Percentiles rank a stretch among this genome's conserved stretches.
phyloP scores from a whole-genome alignment of 2,797 vertebrate species.

The Megaceryle alcyon region DNA sequence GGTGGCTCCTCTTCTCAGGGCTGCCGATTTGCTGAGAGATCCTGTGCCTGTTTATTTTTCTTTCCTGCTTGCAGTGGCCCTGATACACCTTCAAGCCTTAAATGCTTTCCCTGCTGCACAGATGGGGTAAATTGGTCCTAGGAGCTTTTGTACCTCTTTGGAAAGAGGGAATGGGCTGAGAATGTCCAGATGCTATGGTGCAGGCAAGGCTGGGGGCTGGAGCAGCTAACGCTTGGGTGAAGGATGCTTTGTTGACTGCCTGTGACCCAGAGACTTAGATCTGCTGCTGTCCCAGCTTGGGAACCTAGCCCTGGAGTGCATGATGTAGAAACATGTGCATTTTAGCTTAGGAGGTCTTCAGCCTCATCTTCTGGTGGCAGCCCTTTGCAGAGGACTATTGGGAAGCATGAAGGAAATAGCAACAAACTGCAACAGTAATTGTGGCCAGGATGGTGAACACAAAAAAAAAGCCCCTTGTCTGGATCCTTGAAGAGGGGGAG shows the following conservation, averaged over 20 bases:
- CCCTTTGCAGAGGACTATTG: not conserved
- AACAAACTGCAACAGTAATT: not conserved
- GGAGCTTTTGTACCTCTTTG: not conserved
- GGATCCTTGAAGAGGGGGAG: not conserved
- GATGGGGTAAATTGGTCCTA: constrained; percentile 1
- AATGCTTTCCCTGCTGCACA: constrained; percentile 34
- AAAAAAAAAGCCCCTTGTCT: fast-evolving
- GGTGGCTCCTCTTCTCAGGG: not conserved
- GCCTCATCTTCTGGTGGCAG: not conserved
- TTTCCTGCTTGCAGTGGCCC: constrained; percentile 50
- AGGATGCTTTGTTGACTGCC: not conserved
- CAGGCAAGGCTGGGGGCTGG: not conserved
- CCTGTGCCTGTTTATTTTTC: constrained; percentile 47
- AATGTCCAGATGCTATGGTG: not conserved
- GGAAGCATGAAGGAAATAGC: not conserved
- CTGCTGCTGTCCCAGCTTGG: not conserved
- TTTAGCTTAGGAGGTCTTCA: not conserved
- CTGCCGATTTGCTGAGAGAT: not conserved
- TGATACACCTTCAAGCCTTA: constrained; percentile 24
- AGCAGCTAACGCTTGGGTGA: fast-evolving
- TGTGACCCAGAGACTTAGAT: not conserved
- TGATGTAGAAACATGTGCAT: not conserved
- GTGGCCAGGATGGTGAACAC: not conserved
- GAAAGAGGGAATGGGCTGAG: not conserved
- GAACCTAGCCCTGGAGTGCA: not conserved